Evolutionary conservation across 2,888 invertebrate species (phyloP).

Genomic region (Sylvicola cinctus): DNA sequence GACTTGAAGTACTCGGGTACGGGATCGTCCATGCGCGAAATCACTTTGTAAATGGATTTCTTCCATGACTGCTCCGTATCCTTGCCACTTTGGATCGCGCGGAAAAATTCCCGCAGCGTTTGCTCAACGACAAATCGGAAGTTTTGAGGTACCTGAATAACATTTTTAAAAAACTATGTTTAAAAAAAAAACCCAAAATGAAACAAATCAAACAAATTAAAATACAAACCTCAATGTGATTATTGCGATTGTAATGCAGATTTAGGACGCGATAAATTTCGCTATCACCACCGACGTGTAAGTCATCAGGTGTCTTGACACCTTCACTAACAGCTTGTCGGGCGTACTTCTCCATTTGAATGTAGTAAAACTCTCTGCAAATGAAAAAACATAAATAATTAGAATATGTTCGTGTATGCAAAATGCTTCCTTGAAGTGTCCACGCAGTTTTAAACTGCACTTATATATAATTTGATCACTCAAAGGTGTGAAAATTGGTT

Average conservation of each 20-base stretch:
- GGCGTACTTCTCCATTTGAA: conserved; percentile 99
- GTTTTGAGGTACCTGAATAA: conserved; percentile 74
- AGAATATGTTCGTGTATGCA: not conserved
- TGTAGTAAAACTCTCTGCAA: conserved; percentile 98
- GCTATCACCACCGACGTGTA: conserved; percentile 85
- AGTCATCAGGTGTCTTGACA: conserved; percentile 75
- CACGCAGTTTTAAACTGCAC: too few relatives aligned
- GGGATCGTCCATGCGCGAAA: conserved; percentile 94
- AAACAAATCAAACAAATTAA: conserved; percentile 6
- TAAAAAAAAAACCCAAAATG: conserved; percentile 7
- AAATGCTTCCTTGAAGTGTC: too few relatives aligned
- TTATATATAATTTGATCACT: too few relatives aligned
- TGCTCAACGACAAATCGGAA: conserved; percentile 96
- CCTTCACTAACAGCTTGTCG: conserved; percentile 96
- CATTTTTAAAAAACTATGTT: conserved; percentile 4
- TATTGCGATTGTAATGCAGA: conserved; percentile 95
- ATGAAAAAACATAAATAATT: conserved; percentile 10
- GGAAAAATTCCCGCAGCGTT: conserved; percentile 96
- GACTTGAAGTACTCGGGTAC: conserved; percentile 99
- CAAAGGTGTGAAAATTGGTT: too few relatives aligned
- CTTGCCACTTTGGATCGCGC: conserved; percentile 89
- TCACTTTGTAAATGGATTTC: conserved; percentile 99
- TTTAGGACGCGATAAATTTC: conserved; percentile 96
- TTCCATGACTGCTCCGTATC: conserved; percentile 99
- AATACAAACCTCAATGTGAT: conserved; percentile 25